These are phyloP conservation scores for Hemicordylus capensis DNA, from an alignment of 2,113 vertebrate species.

Conservation along the genomic window DNA sequence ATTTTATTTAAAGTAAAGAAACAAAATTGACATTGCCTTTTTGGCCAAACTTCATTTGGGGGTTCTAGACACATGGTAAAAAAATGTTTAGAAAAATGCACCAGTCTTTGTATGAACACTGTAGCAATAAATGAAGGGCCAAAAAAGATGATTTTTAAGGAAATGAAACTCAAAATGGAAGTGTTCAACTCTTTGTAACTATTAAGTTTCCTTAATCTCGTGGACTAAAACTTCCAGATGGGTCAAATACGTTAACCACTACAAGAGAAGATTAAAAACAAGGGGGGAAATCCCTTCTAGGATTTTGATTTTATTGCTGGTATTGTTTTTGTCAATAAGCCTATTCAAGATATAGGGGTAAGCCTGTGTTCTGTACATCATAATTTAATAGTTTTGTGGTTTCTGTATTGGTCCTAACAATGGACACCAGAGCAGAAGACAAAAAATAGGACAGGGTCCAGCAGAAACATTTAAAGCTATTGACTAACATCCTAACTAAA, in stretches of 20 bases:
- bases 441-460: neutral
- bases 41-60: slow-evolving; percentile 17
- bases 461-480: too few relatives aligned
- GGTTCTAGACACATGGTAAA: slow-evolving; percentile 48
- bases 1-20: slow-evolving; percentile 60
- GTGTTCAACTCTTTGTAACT: slow-evolving; percentile 1
- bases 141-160: neutral
- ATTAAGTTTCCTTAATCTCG: slow-evolving; percentile 38
- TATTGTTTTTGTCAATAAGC: neutral
- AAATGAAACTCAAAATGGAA: neutral
- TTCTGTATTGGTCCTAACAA: slow-evolving; percentile 8
- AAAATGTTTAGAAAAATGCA: slow-evolving; percentile 39
- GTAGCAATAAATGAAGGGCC: neutral
- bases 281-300: neutral
- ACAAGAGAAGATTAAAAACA: neutral
- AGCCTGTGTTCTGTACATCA: neutral
- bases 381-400: neutral
- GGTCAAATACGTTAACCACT: neutral
- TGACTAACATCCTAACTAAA: too few relatives aligned
- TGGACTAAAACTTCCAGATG: slow-evolving; percentile 18
- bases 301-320: neutral
- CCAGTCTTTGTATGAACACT: neutral
- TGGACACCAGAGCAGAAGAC: slow-evolving; percentile 13
- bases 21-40: neutral
- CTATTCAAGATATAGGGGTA: neutral